Evolutionary conservation across 1,140 invertebrate species (phyloP), one percentile per base, ranked within the genome.

Genomic region (Andricus grossulariae): DNA sequence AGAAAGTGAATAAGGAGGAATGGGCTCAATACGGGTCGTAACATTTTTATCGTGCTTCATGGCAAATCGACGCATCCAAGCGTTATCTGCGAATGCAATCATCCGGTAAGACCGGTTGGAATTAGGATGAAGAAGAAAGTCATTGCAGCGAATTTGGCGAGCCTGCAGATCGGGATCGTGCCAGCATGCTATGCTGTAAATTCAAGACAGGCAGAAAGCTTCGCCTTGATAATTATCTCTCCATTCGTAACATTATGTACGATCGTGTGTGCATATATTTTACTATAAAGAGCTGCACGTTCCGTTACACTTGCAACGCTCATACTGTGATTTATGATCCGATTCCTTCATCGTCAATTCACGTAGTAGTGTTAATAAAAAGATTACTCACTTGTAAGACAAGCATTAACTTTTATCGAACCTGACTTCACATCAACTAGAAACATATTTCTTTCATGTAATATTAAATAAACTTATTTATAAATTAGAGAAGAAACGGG

Each of bases 101-200:
- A 66, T 66, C 60, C 60, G 5, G 60, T 25, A 39, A 66, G 60
- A 66, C 60, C 60, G 60, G 60, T 66, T 66, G 60, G 60, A 66
- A 66, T 66, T 66, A 66, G 60, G 60, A 66, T 66, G 60, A 66
- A 66, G 60, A 66, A 66, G 60, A 66, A 66, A 66, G 60, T 66
- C 60, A 66, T 66, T 66, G 60, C 60, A 16, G 60, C 15, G 32
- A 32, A 66, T 66, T 66, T 66, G 60, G 60, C 60, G 60, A 66
- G 60, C 1, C 32, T 39, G 32, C 25, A 39, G 60, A 45, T 66
- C 57, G 57, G 25, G 55, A 60, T 60, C 55, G 19, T 60, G 55
- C 21, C 57, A 32, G 16, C 39, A 60, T 16, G 39, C 57, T 32
- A n/a, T 16, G 32, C 57, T 32, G 60, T 66, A 45, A 66, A 66